These are phyloP conservation scores for Menura novaehollandiae DNA, from an alignment of 2,113 vertebrate species.

Conservation along the genomic window DNA sequence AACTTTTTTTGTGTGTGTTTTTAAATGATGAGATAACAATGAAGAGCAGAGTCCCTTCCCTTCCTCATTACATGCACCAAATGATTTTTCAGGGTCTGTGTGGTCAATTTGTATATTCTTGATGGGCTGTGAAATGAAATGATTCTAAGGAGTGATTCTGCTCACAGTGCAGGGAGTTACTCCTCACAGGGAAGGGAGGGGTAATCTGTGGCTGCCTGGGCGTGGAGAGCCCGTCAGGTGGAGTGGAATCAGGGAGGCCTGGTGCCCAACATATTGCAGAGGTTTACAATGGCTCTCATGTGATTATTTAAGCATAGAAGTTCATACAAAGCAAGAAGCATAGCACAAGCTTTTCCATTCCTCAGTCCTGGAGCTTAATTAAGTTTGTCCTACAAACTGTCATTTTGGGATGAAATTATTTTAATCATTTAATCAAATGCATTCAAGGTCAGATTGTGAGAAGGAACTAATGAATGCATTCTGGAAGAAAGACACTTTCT, in stretches of 20 bases:
- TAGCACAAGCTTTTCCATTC: neutral
- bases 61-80: neutral
- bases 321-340: neutral
- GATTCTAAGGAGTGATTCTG: neutral
- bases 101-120: neutral
- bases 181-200: neutral
- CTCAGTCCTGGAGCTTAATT: neutral
- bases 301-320: neutral
- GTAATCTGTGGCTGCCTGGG: neutral
- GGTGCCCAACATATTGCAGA: neutral
- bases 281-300: neutral
- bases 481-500: neutral
- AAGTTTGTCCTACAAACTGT: neutral
- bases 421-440: slow-evolving; percentile 1
- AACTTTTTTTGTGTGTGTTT: neutral
- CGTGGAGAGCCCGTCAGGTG: neutral
- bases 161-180: neutral
- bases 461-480: neutral
- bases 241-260: neutral
- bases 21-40: neutral
- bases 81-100: neutral
- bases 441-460: neutral
- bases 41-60: neutral
- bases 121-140: neutral
- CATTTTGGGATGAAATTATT: neutral